phyloP scores from a whole-genome alignment of 53 echinoderm and acorn worm species.

The Paelopatides confundens region DNA sequence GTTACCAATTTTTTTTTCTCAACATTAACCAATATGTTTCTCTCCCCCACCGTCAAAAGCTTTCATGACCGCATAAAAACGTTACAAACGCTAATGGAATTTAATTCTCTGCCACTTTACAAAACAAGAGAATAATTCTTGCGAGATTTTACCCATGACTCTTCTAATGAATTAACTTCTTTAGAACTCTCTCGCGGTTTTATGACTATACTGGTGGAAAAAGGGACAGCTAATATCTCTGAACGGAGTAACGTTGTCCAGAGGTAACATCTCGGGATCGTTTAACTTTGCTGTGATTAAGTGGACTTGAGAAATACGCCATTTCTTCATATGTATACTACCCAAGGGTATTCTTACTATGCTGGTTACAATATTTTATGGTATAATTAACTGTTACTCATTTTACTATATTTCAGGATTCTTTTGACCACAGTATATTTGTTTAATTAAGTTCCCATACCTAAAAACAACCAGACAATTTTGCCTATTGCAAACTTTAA shows the following conservation, averaged over 20 bases:
- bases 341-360: conserved; percentile 7
- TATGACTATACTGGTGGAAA: not conserved
- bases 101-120: not conserved
- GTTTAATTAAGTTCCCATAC: not conserved
- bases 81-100: not conserved
- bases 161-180: conserved; percentile 31
- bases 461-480: not conserved
- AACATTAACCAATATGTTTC: not conserved
- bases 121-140: not conserved
- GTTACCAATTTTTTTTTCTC: not conserved
- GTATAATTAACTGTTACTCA: conserved; percentile 10
- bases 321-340: not conserved
- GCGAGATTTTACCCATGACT: not conserved
- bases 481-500: too few relatives aligned
- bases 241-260: conserved; percentile 10
- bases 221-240: not conserved
- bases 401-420: not conserved
- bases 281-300: too few relatives aligned
- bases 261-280: not conserved
- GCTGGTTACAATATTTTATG: conserved; percentile 7
- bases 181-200: not conserved
- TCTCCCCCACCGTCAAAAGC: not conserved
- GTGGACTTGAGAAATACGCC: too few relatives aligned
- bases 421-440: not conserved
- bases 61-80: not conserved